Evolutionary conservation across 1,140 invertebrate genomes (phyloP).

Genomic region (Euura lappo): DNA sequence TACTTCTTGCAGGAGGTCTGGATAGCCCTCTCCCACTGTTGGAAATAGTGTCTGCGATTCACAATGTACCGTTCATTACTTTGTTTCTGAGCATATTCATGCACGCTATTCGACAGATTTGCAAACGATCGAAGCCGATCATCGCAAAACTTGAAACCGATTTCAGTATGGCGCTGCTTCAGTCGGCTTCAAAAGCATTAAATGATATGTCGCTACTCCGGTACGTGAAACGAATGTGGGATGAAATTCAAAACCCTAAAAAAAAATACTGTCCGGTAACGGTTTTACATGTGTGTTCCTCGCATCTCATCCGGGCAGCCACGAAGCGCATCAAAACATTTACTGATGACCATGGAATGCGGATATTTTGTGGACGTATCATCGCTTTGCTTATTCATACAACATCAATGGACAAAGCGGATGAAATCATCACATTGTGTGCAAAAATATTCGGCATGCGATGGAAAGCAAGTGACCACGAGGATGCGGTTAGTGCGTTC

Average conservation of each 20-base stretch:
- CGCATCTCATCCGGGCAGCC: constrained; percentile 15
- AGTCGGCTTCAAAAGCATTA: constrained; percentile 1
- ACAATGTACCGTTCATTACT: constrained; percentile 8
- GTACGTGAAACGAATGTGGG: constrained; percentile 2
- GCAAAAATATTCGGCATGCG: too few species aligned
- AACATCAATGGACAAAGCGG: too few species aligned
- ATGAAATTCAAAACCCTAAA: not conserved
- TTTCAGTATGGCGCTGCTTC: constrained; percentile 18
- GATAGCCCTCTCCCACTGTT: constrained; percentile 10
- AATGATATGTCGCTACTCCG: not conserved
- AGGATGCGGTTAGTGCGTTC: too few species aligned
- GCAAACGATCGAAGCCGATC: not conserved
- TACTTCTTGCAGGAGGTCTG: constrained; percentile 6
- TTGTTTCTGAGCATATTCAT: not conserved
- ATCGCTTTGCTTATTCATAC: too few species aligned
- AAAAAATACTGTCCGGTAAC: not conserved
- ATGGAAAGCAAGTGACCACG: too few species aligned
- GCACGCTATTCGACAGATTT: not conserved
- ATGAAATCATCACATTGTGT: too few species aligned
- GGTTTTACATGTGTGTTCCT: constrained; percentile 14
- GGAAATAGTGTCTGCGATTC: constrained; percentile 12
- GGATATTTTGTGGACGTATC: too few species aligned
- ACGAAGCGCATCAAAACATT: too few species aligned
- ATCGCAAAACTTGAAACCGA: constrained; percentile 17
- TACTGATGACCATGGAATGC: too few species aligned